Conservation (phyloP, 2,888 invertebrate genomes). For the Nemotelus nigrinus region DNA sequence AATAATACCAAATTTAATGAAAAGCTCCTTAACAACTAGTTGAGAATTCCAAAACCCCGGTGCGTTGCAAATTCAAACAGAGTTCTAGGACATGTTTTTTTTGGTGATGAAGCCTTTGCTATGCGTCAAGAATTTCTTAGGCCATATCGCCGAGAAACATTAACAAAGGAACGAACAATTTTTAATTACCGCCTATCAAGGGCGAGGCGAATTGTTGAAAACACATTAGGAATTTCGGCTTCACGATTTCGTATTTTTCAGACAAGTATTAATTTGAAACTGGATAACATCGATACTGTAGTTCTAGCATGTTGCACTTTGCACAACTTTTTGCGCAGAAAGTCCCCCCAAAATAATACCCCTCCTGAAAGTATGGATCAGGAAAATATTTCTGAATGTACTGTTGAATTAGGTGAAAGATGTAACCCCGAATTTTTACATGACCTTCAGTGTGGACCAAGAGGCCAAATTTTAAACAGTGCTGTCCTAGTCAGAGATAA, state of each 20-base stretch:
- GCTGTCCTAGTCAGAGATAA: slow-evolving; percentile 1
- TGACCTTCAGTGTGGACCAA: background rate
- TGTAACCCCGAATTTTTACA: background rate
- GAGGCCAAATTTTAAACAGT: slow-evolving; percentile 11
- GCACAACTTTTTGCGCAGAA: slow-evolving; percentile 32
- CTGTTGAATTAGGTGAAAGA: slow-evolving; percentile 24
- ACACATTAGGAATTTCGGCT: background rate
- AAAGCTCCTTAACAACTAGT: too few species aligned
- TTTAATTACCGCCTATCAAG: slow-evolving; percentile 2
- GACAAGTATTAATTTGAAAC: slow-evolving; percentile 6
- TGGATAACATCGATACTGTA: slow-evolving; percentile 14
- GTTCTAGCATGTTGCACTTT: slow-evolving; percentile 21
- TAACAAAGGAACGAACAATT: slow-evolving; percentile 12
- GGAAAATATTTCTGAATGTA: slow-evolving; percentile 15
- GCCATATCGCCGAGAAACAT: slow-evolving; percentile 2
- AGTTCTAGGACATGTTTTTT: background rate
- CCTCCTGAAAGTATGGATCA: slow-evolving; percentile 25
- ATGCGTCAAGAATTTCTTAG: slow-evolving; percentile 7
- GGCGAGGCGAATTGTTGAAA: slow-evolving; percentile 9
- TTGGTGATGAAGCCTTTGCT: slow-evolving; percentile 17
- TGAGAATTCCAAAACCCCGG: too few species aligned
- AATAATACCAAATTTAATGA: too few species aligned
- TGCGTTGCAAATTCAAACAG: too few species aligned
- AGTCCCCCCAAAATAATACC: background rate
- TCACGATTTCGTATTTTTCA: slow-evolving; percentile 7